Conservation (phyloP, 2,113 vertebrate species). For the Nicator chloris region DNA sequence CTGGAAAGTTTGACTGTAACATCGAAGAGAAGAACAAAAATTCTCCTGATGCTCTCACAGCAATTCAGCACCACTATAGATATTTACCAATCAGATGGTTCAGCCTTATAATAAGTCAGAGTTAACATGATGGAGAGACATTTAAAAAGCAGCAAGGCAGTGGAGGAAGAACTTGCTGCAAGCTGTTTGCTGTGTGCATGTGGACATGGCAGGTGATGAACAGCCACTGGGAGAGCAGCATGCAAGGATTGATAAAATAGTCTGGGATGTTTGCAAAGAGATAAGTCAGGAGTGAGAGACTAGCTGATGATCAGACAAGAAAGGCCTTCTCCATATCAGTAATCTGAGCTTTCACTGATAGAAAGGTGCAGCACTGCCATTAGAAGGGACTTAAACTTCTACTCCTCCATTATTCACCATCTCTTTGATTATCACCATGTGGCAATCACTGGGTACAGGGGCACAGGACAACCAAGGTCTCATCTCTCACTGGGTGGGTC, state of each 20-base stretch:
- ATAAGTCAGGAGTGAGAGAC: background rate
- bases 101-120: background rate
- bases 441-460: background rate
- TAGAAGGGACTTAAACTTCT: background rate
- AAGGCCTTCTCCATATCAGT: background rate
- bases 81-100: background rate
- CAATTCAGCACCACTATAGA: background rate
- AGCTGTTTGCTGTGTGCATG: background rate
- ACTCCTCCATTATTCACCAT: background rate
- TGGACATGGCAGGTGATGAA: background rate
- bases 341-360: background rate
- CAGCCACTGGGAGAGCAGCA: background rate
- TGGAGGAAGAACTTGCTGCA: background rate
- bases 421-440: rapidly evolving
- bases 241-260: background rate
- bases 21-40: background rate
- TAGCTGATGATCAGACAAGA: background rate
- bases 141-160: background rate
- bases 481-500: background rate
- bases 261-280: background rate
- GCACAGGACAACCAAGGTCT: background rate
- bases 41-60: background rate
- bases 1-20: background rate
- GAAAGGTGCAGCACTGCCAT: background rate
- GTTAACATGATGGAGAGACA: background rate